These are phyloP conservation scores for Leucophenga montana DNA, from an alignment of 2,888 invertebrate genomes.

Conservation along the genomic window DNA sequence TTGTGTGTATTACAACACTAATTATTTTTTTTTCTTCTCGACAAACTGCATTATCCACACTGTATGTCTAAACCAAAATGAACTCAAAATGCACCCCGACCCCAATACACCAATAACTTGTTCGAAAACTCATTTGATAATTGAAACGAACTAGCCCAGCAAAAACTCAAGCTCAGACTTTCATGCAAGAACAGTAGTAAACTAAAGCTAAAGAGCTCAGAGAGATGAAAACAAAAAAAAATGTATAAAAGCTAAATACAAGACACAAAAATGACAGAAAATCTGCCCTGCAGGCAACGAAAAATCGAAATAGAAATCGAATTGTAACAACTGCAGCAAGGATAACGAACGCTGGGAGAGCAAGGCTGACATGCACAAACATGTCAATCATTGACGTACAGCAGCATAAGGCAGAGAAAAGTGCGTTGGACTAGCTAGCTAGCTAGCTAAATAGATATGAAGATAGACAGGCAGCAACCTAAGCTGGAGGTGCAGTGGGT, in stretches of 20 bases:
- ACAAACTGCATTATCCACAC: constrained; percentile 38
- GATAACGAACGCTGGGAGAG: too few relatives aligned
- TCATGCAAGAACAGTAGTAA: neutral
- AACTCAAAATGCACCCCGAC: neutral
- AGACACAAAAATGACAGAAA: neutral
- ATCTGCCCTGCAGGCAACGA: constrained; percentile 25
- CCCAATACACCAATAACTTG: constrained; percentile 19
- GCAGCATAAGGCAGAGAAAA: neutral
- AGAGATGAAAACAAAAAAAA: neutral
- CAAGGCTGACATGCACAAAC: constrained; percentile 12
- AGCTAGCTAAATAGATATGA: too few relatives aligned
- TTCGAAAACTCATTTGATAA: constrained; percentile 45
- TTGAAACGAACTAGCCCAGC: constrained; percentile 38
- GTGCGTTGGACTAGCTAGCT: neutral
- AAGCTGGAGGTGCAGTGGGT: neutral
- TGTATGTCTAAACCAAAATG: constrained; percentile 31
- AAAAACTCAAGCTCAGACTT: too few relatives aligned
- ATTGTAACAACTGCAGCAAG: constrained; percentile 30
- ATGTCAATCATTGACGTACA: constrained; percentile 22
- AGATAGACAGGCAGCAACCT: neutral
- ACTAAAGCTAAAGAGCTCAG: neutral
- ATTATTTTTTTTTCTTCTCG: too few relatives aligned
- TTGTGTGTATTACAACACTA: too few relatives aligned
- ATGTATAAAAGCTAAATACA: neutral
- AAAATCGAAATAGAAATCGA: constrained; percentile 32